These are phyloP conservation scores for Endotricha flammealis DNA, from an alignment of 2,888 invertebrate genomes.

Conservation along the genomic window DNA sequence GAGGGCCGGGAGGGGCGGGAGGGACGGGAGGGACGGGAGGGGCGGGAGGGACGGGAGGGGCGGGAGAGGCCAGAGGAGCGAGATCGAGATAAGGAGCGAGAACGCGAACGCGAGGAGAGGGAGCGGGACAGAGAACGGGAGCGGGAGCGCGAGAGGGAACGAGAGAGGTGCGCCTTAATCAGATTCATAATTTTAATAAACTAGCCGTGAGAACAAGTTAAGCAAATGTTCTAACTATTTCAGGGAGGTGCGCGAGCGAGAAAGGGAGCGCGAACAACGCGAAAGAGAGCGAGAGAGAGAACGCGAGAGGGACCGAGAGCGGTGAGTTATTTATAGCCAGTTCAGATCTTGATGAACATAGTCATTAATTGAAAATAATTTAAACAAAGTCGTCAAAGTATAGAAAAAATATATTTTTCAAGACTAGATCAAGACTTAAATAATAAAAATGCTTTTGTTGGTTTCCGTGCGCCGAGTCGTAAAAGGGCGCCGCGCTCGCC, in stretches of 20 bases:
- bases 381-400: no score
- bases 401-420: no score
- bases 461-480: no score
- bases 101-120: slow-evolving; percentile 44
- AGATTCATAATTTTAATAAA: not conserved
- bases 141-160: slow-evolving; percentile 60
- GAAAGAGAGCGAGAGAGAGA: slow-evolving; percentile 63
- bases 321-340: slow-evolving; percentile 23
- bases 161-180: slow-evolving; percentile 32
- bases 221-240: slow-evolving; percentile 9
- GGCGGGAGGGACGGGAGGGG: slow-evolving; percentile 59
- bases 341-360: no score
- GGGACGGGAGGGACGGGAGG: slow-evolving; percentile 53
- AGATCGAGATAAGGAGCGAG: slow-evolving; percentile 54
- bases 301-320: slow-evolving; percentile 51
- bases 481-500: no score
- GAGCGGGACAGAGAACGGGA: slow-evolving; percentile 65
- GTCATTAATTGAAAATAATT: no score
- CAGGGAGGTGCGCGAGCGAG: slow-evolving; percentile 46
- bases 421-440: no score
- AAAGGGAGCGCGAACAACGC: slow-evolving; percentile 48
- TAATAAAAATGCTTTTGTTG: no score
- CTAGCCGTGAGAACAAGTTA: not conserved
- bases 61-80: slow-evolving; percentile 63
- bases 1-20: slow-evolving; percentile 53